Percentiles rank a stretch among this genome's conserved stretches.
phyloP scores from a whole-genome alignment of 2,113 vertebrate species.

The Anhinga rufa region DNA sequence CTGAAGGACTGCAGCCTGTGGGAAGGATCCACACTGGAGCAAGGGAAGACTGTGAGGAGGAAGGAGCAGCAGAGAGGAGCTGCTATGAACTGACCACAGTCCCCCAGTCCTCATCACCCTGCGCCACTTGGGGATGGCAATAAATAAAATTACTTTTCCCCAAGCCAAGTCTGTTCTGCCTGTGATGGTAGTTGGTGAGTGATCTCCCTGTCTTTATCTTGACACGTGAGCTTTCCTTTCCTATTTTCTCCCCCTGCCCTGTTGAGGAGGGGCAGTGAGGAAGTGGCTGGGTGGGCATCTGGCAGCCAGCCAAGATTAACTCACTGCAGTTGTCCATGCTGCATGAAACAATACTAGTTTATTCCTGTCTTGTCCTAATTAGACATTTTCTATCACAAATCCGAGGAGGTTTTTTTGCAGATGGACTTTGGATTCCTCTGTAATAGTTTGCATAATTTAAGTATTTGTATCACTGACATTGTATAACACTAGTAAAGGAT shows the following conservation, averaged over 20 bases:
- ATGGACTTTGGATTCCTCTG: not conserved
- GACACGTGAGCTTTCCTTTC: not conserved
- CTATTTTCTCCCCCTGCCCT: not conserved
- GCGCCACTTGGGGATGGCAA: not conserved
- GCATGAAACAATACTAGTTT: not conserved
- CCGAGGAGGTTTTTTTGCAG: not conserved
- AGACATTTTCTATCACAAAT: not conserved
- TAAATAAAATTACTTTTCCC: not conserved
- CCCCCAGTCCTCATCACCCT: not conserved
- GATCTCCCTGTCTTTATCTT: not conserved
- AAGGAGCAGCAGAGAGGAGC: not conserved
- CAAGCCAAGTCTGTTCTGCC: not conserved
- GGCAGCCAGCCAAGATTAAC: not conserved
- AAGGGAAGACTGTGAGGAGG: not conserved
- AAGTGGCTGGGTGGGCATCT: not conserved
- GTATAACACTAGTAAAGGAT: not conserved
- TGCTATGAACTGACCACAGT: not conserved
- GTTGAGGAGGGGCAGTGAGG: not conserved
- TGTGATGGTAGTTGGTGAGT: not conserved
- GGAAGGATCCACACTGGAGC: not conserved
- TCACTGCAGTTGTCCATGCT: not conserved
- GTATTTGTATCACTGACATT: not conserved
- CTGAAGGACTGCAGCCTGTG: not conserved
- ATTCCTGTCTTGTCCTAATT: not conserved
- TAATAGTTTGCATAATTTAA: not conserved